Conservation (phyloP, 92 coral and sea anemone species). For the Porites evermanni region DNA sequence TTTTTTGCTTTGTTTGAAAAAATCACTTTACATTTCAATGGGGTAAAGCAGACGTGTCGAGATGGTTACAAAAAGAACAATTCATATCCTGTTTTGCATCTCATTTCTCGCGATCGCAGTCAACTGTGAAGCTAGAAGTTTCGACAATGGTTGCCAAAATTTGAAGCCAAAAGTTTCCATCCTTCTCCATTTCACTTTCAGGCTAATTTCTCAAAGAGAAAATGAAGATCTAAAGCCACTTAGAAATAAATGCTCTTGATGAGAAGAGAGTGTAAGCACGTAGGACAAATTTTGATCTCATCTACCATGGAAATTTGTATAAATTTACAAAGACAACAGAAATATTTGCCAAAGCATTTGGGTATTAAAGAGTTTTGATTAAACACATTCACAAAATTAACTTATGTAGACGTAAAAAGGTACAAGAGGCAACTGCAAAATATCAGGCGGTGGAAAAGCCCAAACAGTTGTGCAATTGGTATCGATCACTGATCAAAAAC, state of each 20-base stretch:
- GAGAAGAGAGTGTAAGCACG: neutral
- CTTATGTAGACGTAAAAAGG: neutral
- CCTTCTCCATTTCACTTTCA: neutral
- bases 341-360: slow-evolving; percentile 30
- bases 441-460: neutral
- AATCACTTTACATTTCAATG: neutral
- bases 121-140: neutral
- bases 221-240: neutral
- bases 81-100: neutral
- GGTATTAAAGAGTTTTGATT: neutral
- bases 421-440: too few relatives aligned
- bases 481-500: neutral
- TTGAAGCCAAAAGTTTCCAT: neutral
- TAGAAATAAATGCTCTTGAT: neutral
- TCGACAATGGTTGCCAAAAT: neutral
- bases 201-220: neutral
- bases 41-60: neutral
- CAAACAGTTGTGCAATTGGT: slow-evolving; percentile 6
- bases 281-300: neutral
- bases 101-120: neutral
- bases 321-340: neutral
- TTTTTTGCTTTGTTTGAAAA: neutral
- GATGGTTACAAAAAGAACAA: slow-evolving; percentile 6
- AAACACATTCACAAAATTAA: neutral
- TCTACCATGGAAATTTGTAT: neutral